Evolutionary conservation across 1,140 invertebrate species (phyloP), one percentile per base, ranked within the genome.

Genomic region (Drosophila setifemur): DNA sequence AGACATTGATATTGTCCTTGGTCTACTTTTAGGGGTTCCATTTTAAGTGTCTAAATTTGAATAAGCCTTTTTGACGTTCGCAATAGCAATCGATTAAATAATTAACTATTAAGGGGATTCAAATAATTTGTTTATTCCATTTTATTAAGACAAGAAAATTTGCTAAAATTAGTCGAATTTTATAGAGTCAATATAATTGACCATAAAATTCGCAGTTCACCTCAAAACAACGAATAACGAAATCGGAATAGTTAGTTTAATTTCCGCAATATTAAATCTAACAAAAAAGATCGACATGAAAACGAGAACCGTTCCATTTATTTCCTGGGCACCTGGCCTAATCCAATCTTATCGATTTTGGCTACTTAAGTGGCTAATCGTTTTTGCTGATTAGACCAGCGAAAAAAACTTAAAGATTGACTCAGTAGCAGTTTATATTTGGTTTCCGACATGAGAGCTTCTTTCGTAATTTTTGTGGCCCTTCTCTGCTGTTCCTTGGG

Each of bases 401-500:
- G 31, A 7, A 39, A 50, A 50, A 35, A n/a, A 35, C 8, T 31
- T 60, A 14, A 7, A 4, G 19, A n/a, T 21, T 7, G 21, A 39
- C n/a, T 35, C 25, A 23, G 4, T 19, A 12, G 12, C 43, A 76
- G 76, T 76, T 66, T 18, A 12, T 29, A 9, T 25, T 19, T 19
- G 28, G 23, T 23, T 19, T 11, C 53, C 71, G 31, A 9, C 12
- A 85, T 85, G 81, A 85, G 49, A 28, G 18, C 49, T 48, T 60
- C 49, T n/a, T 52, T 25, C 29, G 25, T 71, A 8, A 43, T 73
- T 23, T 11, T 81, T 7, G 37, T 53, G 43, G n/a, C 19, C 1
- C 37, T 81, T 37, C 39, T 76, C 9, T 61, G 73, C 31, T 64
- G 39, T 52, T 53, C 75, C 53, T 66, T 67, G 55, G 47, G 75